A percentile compares a stretch with the other conserved stretches of the same genome.
phyloP scores from a whole-genome alignment of 2,888 invertebrate genomes.

The Lampropteryx suffumata region DNA sequence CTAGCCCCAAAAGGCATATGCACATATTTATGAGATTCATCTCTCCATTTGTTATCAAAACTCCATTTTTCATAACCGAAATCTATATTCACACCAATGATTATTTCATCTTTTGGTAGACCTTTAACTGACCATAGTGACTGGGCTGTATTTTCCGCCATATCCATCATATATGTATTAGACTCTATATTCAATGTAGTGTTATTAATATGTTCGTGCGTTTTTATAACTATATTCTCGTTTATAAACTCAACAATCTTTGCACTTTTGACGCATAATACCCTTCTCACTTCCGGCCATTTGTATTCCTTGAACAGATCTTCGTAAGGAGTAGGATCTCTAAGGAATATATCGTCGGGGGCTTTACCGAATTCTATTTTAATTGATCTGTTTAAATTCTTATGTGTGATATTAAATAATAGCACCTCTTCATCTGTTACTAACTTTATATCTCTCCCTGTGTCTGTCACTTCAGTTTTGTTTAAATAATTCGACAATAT shows the following conservation, averaged over 20 bases:
- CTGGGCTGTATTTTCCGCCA: conserved; percentile 46
- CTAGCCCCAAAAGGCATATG: conserved; percentile 43
- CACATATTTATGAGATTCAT: conserved; percentile 35
- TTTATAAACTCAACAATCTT: conserved; percentile 51
- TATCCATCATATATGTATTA: conserved; percentile 38
- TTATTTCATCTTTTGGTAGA: conserved; percentile 47
- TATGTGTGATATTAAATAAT: conserved; percentile 57
- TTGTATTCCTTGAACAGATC: conserved; percentile 52
- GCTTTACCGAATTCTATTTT: conserved; percentile 53
- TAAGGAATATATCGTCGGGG: conserved; percentile 58
- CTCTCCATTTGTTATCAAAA: conserved; percentile 54
- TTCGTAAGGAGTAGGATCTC: conserved; percentile 59
- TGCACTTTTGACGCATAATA: conserved; percentile 44
- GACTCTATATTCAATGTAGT: conserved; percentile 40
- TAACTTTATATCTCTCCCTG: conserved; percentile 50
- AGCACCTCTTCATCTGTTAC: conserved; percentile 52
- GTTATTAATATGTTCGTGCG: conserved; percentile 53
- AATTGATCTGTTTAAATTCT: conserved; percentile 56
- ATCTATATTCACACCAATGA: conserved; percentile 45
- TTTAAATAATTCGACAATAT: conserved; percentile 40
- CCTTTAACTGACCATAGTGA: conserved; percentile 54
- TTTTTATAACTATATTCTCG: conserved; percentile 44
- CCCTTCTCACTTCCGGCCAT: conserved; percentile 56
- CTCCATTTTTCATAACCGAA: conserved; percentile 40
- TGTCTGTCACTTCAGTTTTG: conserved; percentile 36